A percentile compares a stretch with the other conserved stretches of the same genome.
phyloP scores from a whole-genome alignment of 2,113 vertebrate species.

The Limnothrissa miodon region DNA sequence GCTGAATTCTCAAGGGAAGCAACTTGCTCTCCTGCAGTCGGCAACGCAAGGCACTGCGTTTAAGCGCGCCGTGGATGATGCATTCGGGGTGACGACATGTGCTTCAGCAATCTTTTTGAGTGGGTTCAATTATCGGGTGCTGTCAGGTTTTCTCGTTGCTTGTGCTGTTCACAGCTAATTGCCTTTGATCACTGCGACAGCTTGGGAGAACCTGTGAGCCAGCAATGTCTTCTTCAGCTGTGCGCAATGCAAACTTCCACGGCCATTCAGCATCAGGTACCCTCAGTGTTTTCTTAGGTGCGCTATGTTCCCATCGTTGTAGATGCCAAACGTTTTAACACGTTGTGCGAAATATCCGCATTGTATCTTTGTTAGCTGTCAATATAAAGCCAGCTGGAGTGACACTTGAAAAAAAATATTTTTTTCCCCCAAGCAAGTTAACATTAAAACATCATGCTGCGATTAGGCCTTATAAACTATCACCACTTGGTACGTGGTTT shows the following conservation, averaged over 20 bases:
- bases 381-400: conserved; percentile 45
- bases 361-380: conserved; percentile 70
- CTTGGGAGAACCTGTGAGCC: conserved; percentile 63
- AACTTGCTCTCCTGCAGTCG: conserved; percentile 24
- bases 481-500: too few species aligned
- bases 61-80: conserved; percentile 8
- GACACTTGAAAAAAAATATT: conserved; percentile 37
- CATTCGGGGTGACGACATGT: conserved; percentile 58
- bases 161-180: conserved; percentile 64
- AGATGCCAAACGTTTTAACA: conserved; percentile 80
- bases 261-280: conserved; percentile 66
- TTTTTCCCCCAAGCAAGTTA: too few species aligned
- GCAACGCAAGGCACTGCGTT: conserved; percentile 1
- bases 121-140: conserved; percentile 47
- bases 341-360: conserved; percentile 74
- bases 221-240: conserved; percentile 96
- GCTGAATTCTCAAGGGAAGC: conserved; percentile 58
- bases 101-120: conserved; percentile 59
- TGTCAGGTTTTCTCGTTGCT: conserved; percentile 74
- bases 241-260: conserved; percentile 67
- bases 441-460: neutral
- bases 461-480: neutral
- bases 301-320: conserved; percentile 69
- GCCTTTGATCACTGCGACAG: conserved; percentile 84
- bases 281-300: conserved; percentile 91